Percentiles rank a stretch among this genome's conserved stretches.
These are phyloP conservation scores for Taurulus bubalis DNA, from an alignment of 2,113 vertebrate genomes.

Conservation along the genomic window DNA sequence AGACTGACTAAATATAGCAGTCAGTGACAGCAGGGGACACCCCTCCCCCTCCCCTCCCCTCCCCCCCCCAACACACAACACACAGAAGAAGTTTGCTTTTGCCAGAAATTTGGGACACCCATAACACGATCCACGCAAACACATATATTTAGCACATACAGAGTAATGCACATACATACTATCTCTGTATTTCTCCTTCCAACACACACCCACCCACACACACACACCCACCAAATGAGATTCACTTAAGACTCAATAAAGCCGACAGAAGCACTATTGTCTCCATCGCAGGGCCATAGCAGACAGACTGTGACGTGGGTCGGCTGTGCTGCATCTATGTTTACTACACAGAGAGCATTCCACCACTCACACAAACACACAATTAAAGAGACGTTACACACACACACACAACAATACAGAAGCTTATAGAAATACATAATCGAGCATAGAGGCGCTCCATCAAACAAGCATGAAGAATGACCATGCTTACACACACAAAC, in stretches of 20 bases:
- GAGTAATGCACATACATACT: constrained; percentile 45
- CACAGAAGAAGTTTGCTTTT: constrained; percentile 22
- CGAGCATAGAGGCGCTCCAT: constrained; percentile 15
- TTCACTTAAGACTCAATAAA: constrained; percentile 72
- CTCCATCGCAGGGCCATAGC: constrained; percentile 70
- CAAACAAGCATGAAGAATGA: constrained; percentile 13
- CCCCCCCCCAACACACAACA: neutral
- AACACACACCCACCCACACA: constrained; percentile 41
- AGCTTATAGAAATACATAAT: constrained; percentile 9
- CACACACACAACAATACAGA: neutral
- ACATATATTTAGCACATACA: constrained; percentile 20
- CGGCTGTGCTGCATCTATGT: constrained; percentile 46
- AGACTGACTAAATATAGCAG: constrained; percentile 78
- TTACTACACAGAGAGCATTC: constrained; percentile 53
- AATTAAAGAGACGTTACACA: too few species aligned
- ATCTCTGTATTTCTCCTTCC: constrained; percentile 19
- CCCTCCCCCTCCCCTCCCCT: constrained; percentile 17
- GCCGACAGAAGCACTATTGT: constrained; percentile 71
- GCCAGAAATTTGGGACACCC: constrained; percentile 39
- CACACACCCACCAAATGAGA: constrained; percentile 64
- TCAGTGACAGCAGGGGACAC: constrained; percentile 70
- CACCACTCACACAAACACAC: constrained; percentile 6
- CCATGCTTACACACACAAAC: constrained; percentile 17
- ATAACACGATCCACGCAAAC: constrained; percentile 11
- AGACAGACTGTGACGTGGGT: constrained; percentile 55